phyloP scores from a whole-genome alignment of 2,888 invertebrate species.

The Calliopum simillimum region DNA sequence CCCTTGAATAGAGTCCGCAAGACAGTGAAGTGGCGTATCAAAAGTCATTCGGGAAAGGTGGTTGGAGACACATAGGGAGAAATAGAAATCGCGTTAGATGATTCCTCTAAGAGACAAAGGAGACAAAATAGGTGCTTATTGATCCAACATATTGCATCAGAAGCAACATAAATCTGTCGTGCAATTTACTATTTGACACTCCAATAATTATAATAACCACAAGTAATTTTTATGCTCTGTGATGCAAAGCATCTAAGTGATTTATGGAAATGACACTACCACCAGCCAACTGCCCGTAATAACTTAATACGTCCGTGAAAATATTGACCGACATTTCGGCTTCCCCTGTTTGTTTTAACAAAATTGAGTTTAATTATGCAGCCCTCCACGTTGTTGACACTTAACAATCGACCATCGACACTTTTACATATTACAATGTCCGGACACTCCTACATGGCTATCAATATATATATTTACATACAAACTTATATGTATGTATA shows the following conservation, averaged over 20 bases:
- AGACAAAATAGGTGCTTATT: too few species aligned
- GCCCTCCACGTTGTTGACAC: conserved; percentile 22
- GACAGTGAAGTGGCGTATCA: too few species aligned
- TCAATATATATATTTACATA: conserved; percentile 25
- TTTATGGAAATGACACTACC: not conserved
- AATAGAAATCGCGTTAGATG: too few species aligned
- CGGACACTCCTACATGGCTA: conserved; percentile 25
- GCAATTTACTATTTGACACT: not conserved
- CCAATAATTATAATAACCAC: conserved; percentile 13
- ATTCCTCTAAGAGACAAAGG: too few species aligned
- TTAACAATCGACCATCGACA: not conserved
- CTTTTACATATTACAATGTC: not conserved
- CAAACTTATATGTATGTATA: too few species aligned
- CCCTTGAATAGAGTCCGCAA: too few species aligned
- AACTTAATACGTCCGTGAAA: not conserved
- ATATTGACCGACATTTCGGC: conserved; percentile 2
- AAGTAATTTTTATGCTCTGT: conserved; percentile 16
- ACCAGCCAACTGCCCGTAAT: not conserved
- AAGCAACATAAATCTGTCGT: too few species aligned
- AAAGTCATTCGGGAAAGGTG: too few species aligned
- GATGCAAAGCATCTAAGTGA: conserved; percentile 19
- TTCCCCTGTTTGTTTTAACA: not conserved
- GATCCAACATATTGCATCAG: too few species aligned
- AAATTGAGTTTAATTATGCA: conserved; percentile 34
- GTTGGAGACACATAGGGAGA: too few species aligned